Percentiles rank a stretch among this genome's conserved stretches.
These are phyloP conservation scores for Chauna torquata DNA, from an alignment of 2,113 vertebrate species.

Conservation along the genomic window DNA sequence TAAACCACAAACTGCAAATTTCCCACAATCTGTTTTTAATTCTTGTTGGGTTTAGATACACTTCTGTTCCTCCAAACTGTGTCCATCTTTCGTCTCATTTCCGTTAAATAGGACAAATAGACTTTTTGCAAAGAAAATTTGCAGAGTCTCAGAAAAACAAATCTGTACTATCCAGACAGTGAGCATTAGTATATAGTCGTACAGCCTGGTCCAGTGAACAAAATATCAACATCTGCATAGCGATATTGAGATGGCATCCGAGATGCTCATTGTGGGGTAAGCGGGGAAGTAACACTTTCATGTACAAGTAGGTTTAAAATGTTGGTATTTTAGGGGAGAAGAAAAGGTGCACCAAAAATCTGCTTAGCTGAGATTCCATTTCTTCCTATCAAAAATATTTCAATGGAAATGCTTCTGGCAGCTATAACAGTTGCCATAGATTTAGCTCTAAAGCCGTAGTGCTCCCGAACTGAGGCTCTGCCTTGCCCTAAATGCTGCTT, in stretches of 20 bases:
- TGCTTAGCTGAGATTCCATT: slow-evolving; percentile 17
- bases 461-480: not conserved
- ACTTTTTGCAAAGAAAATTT: not conserved
- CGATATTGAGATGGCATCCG: not conserved
- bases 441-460: not conserved
- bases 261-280: not conserved
- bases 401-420: not conserved
- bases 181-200: not conserved
- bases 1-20: slow-evolving; percentile 16
- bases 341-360: not conserved
- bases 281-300: not conserved
- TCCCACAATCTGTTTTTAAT: slow-evolving; percentile 8
- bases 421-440: not conserved
- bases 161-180: not conserved
- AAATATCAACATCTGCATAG: not conserved
- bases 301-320: not conserved
- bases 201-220: not conserved
- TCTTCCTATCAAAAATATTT: not conserved
- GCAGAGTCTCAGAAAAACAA: not conserved
- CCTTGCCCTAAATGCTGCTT: not conserved
- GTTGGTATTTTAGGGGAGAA: not conserved
- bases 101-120: not conserved
- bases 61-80: not conserved
- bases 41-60: not conserved
- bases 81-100: not conserved